Percentiles rank a stretch among this genome's conserved stretches.
Conservation (phyloP, 2,888 invertebrate species). For the Lepidocyrtoides sp. region DNA sequence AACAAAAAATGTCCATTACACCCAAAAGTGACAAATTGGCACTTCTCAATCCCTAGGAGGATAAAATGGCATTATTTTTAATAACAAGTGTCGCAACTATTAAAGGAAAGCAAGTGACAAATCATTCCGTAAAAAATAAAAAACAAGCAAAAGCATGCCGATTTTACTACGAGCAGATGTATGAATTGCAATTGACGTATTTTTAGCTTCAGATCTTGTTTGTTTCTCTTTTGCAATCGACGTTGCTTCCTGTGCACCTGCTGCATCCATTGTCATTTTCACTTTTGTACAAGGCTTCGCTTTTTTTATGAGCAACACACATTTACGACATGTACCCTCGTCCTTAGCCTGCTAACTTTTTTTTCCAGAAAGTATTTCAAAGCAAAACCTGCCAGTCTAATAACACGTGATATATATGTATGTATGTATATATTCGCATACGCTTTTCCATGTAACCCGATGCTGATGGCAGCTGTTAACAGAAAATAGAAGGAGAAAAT, state of each 20-base stretch:
- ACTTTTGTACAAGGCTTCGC: background rate
- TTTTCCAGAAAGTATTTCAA: background rate
- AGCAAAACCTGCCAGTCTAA: too few species aligned
- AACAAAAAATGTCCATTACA: too few species aligned
- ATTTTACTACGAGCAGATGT: too few species aligned
- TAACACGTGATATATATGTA: too few species aligned
- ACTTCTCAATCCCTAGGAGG: too few species aligned
- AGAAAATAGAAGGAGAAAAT: background rate
- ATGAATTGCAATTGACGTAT: background rate
- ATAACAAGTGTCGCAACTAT: background rate
- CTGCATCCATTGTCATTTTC: background rate
- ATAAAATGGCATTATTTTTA: background rate
- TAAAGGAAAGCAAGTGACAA: background rate
- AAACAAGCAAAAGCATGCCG: background rate
- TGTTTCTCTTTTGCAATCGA: background rate
- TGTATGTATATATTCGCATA: background rate
- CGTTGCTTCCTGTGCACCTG: background rate
- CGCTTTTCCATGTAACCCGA: background rate
- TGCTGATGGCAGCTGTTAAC: slow-evolving; percentile 5
- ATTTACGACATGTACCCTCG: background rate
- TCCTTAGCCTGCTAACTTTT: background rate
- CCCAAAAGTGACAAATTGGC: too few species aligned
- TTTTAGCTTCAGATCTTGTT: background rate
- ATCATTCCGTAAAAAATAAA: background rate
- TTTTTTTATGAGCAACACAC: background rate